phyloP scores from a whole-genome alignment of 1,140 invertebrate species.

The Drosophila sp. region DNA sequence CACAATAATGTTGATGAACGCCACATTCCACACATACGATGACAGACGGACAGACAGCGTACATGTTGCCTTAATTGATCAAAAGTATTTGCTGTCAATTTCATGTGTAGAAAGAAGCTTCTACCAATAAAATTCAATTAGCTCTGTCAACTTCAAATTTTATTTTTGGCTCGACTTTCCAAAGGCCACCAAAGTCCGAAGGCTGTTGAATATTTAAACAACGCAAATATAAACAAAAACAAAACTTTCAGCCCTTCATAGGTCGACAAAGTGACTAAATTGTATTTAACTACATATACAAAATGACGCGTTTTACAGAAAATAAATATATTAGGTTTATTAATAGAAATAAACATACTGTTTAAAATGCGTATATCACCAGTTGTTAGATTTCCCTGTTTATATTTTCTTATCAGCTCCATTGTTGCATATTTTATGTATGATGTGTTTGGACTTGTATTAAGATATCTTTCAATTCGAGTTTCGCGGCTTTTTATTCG shows the following conservation, averaged over 20 bases:
- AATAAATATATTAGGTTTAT: neutral
- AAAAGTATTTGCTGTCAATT: constrained; percentile 65
- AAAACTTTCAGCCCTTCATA: constrained; percentile 1
- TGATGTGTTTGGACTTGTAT: neutral
- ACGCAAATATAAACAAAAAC: constrained; percentile 1
- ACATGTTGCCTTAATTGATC: constrained; percentile 64
- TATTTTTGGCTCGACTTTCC: constrained; percentile 28
- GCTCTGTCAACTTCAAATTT: constrained; percentile 31
- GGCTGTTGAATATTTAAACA: constrained; percentile 21
- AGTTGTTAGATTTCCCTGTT: constrained; percentile 71
- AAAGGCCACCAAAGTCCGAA: constrained; percentile 10
- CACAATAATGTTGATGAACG: constrained; percentile 67
- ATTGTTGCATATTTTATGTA: constrained; percentile 56
- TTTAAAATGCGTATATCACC: constrained; percentile 71
- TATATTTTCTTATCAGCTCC: constrained; percentile 81
- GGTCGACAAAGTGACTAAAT: neutral
- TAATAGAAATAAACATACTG: constrained; percentile 58
- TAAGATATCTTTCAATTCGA: neutral
- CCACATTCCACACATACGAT: constrained; percentile 41
- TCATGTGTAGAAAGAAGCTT: constrained; percentile 28
- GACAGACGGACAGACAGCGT: constrained; percentile 42
- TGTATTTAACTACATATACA: constrained; percentile 1
- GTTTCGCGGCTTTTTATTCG: neutral
- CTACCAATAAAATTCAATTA: constrained; percentile 53
- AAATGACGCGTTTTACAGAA: constrained; percentile 4